These are phyloP conservation scores for Cranoglanis bouderius DNA, from an alignment of 2,113 vertebrate genomes.

Conservation along the genomic window DNA sequence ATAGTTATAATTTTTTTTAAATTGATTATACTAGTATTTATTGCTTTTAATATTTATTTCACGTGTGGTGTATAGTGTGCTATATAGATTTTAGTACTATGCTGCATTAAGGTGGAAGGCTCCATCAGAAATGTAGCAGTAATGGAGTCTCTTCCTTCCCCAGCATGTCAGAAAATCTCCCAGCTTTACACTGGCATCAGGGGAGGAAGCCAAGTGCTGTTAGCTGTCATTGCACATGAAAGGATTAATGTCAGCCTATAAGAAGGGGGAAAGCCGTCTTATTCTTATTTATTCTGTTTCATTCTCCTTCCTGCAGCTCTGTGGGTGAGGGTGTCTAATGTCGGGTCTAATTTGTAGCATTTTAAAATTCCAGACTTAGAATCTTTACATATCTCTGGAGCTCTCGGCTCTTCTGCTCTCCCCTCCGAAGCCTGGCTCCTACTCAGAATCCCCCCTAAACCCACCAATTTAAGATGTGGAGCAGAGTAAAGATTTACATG, in stretches of 20 bases:
- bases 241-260: slow-evolving; percentile 99
- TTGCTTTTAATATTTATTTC: neutral
- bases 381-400: slow-evolving; percentile 99
- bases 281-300: slow-evolving; percentile 99
- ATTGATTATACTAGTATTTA: neutral
- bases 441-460: slow-evolving; percentile 93
- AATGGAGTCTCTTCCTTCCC: slow-evolving; percentile 74
- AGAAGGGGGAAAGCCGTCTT: slow-evolving; percentile 88
- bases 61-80: neutral
- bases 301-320: slow-evolving; percentile 87
- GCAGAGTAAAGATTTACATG: slow-evolving; percentile 91
- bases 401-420: slow-evolving; percentile 82
- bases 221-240: slow-evolving; percentile 99
- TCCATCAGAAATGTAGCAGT: slow-evolving; percentile 73
- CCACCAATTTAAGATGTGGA: slow-evolving; percentile 98
- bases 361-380: slow-evolving; percentile 98
- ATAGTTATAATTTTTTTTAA: neutral
- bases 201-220: slow-evolving; percentile 91
- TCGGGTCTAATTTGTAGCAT: slow-evolving; percentile 99
- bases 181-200: slow-evolving; percentile 90
- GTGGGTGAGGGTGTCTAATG: slow-evolving; percentile 84
- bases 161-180: slow-evolving; percentile 91
- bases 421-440: slow-evolving; percentile 82
- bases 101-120: slow-evolving; percentile 58
- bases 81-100: slow-evolving; percentile 10